phyloP scores from a whole-genome alignment of 1,140 invertebrate species.

The Drosophila sucinea region DNA sequence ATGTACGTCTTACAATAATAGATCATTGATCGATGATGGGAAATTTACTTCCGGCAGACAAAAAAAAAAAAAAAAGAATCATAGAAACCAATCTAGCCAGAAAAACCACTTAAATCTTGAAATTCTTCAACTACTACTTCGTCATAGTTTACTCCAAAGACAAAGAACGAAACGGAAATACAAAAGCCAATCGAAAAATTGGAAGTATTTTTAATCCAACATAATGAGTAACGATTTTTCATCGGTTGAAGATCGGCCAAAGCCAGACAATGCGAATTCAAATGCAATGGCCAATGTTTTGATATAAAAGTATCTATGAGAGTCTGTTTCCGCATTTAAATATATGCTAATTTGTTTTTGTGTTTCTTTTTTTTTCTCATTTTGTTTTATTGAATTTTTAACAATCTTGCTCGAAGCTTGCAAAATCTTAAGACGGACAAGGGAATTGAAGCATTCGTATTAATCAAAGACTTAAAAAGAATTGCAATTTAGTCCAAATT shows the following conservation, averaged over 20 bases:
- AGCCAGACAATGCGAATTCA: slow-evolving; percentile 10
- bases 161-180: slow-evolving; percentile 60
- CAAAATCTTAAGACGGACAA: slow-evolving; percentile 36
- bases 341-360: slow-evolving; percentile 63
- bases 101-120: slow-evolving; percentile 43
- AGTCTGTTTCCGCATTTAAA: slow-evolving; percentile 64
- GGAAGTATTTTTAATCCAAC: slow-evolving; percentile 19
- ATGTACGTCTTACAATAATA: not conserved
- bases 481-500: slow-evolving; percentile 29
- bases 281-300: slow-evolving; percentile 34
- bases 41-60: slow-evolving; percentile 16
- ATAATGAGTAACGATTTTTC: slow-evolving; percentile 42
- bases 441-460: slow-evolving; percentile 37
- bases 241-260: slow-evolving; percentile 7
- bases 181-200: slow-evolving; percentile 33
- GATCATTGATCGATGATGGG: not conserved
- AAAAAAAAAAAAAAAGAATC: slow-evolving; percentile 9
- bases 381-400: slow-evolving; percentile 25
- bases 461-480: slow-evolving; percentile 33
- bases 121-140: slow-evolving; percentile 1
- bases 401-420: slow-evolving; percentile 26
- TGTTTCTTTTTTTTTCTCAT: slow-evolving; percentile 22
- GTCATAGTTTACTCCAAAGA: slow-evolving; percentile 28
- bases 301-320: slow-evolving; percentile 33
- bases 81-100: slow-evolving; percentile 49